Evolutionary conservation across 2,888 invertebrate species (phyloP).

Genomic region (Drosophila fulvimacula): DNA sequence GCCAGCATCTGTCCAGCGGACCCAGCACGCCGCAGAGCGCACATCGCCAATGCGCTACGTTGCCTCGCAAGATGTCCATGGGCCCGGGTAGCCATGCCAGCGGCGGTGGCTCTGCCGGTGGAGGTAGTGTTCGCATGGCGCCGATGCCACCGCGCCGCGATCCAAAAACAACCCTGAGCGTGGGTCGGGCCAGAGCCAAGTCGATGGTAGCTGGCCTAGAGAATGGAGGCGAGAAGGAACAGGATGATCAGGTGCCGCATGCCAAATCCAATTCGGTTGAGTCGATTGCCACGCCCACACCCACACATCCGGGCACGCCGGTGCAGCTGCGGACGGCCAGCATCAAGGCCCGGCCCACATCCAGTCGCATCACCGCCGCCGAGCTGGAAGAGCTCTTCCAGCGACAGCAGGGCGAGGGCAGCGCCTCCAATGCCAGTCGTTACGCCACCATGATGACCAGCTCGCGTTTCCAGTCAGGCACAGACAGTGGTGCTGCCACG

Average conservation of each 20-base stretch:
- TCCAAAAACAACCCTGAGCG: slow-evolving; percentile 97
- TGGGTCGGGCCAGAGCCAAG: slow-evolving; percentile 95
- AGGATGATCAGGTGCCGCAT: slow-evolving; percentile 84
- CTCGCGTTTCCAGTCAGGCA: slow-evolving; percentile 89
- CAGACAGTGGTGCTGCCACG: slow-evolving; percentile 87
- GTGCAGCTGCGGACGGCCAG: slow-evolving; percentile 94
- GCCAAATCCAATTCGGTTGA: slow-evolving; percentile 93
- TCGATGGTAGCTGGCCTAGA: slow-evolving; percentile 95
- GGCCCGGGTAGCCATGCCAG: slow-evolving; percentile 83
- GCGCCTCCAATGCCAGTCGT: slow-evolving; percentile 85
- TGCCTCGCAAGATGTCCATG: slow-evolving; percentile 92
- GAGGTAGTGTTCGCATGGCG: slow-evolving; percentile 88
- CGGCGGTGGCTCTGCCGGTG: slow-evolving; percentile 36
- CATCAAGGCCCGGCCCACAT: slow-evolving; percentile 94
- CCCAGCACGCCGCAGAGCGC: slow-evolving; percentile 85
- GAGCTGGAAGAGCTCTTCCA: slow-evolving; percentile 97
- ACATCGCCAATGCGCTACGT: slow-evolving; percentile 91
- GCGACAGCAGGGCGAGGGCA: slow-evolving; percentile 89
- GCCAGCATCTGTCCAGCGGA: slow-evolving; percentile 86
- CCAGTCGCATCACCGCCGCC: slow-evolving; percentile 94
- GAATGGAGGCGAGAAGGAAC: slow-evolving; percentile 90
- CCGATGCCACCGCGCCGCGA: slow-evolving; percentile 97
- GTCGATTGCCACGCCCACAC: slow-evolving; percentile 88
- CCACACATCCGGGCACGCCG: slow-evolving; percentile 87
- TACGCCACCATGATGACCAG: slow-evolving; percentile 89